Percentiles rank a stretch among this genome's conserved stretches.
Conservation (phyloP, 2,113 vertebrate genomes). For the Tenebrosternarchus preto region DNA sequence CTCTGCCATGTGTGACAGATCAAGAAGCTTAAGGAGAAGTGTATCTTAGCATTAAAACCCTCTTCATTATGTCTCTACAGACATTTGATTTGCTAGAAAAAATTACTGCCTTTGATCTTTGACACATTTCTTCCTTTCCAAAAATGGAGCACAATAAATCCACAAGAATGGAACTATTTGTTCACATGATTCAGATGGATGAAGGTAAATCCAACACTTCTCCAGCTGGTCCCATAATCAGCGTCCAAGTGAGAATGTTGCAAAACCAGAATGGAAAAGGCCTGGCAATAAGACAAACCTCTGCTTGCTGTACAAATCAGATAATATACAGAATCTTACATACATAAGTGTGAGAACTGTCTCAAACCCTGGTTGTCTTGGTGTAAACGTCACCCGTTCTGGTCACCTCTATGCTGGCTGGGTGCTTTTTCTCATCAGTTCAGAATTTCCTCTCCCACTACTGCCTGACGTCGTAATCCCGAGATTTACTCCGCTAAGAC, state of each 20-base stretch:
- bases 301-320: neutral
- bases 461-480: constrained; percentile 79
- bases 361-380: constrained; percentile 33
- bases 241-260: neutral
- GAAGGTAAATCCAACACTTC: neutral
- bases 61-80: too few relatives aligned
- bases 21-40: too few relatives aligned
- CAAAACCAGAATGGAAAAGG: neutral
- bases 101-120: neutral
- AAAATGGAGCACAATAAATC: neutral
- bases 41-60: too few relatives aligned
- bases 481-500: constrained; percentile 75
- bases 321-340: constrained; percentile 1
- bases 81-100: too few relatives aligned
- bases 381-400: constrained; percentile 50
- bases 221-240: neutral
- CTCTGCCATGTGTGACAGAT: too few relatives aligned
- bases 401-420: constrained; percentile 51
- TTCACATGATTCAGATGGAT: neutral
- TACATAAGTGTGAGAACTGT: constrained; percentile 45
- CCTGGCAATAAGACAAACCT: neutral
- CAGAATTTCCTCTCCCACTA: constrained; percentile 67
- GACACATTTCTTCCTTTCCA: neutral
- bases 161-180: neutral
- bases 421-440: constrained; percentile 64